Conservation (phyloP, 2,797 vertebrate species). For the Propithecus deckenii region DNA sequence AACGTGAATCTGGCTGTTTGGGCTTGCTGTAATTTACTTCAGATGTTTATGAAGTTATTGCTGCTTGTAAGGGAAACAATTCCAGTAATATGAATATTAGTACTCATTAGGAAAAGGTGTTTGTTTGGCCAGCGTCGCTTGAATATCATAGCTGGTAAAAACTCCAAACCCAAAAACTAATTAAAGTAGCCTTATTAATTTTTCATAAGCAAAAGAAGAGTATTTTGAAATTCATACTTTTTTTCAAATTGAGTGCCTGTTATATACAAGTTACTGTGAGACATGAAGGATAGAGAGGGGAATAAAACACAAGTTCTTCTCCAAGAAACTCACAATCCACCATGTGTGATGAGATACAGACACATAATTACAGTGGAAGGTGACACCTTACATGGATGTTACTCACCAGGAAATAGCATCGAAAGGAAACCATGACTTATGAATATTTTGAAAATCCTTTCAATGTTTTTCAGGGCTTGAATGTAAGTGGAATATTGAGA, state of each 20-base stretch:
- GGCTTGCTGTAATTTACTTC: conserved; percentile 36
- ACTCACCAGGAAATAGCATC: background rate
- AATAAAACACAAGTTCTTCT: background rate
- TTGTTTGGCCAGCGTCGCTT: conserved; percentile 17
- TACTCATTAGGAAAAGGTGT: background rate
- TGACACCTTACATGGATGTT: background rate
- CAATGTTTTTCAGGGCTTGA: background rate
- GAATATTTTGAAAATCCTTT: conserved; percentile 43
- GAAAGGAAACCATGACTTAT: background rate
- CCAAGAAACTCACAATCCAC: background rate
- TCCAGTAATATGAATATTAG: background rate
- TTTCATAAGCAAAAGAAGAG: conserved; percentile 31
- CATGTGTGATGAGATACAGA: background rate
- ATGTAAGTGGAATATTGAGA: background rate
- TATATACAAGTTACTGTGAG: background rate
- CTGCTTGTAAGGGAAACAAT: background rate
- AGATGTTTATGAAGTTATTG: conserved; percentile 37
- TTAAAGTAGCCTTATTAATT: background rate
- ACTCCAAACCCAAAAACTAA: background rate
- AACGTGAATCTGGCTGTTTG: background rate
- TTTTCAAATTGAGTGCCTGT: background rate
- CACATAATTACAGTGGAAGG: background rate
- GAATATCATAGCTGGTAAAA: background rate
- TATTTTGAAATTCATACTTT: background rate
- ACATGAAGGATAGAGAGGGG: background rate